Evolutionary conservation across 2,888 invertebrate genomes (phyloP).

Genomic region (Mesopsocus fuscifrons): DNA sequence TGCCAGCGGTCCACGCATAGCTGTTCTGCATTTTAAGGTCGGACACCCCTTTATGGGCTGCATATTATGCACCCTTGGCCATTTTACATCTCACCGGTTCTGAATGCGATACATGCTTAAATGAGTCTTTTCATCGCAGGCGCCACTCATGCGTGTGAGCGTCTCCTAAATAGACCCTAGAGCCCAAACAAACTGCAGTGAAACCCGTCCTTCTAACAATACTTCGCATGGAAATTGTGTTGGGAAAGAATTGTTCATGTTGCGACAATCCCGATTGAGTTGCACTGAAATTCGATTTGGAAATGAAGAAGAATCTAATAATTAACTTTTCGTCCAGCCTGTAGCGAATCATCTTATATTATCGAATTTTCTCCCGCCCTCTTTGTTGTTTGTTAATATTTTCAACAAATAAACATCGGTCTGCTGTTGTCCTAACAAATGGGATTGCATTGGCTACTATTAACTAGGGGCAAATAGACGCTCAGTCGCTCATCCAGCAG

Average conservation of each 20-base stretch:
- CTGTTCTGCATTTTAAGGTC: not conserved
- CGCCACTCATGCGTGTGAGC: slow-evolving; percentile 7
- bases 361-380: slow-evolving; percentile 2
- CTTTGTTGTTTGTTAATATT: not conserved
- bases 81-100: slow-evolving; percentile 4
- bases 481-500: no score
- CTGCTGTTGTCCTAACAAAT: slow-evolving; percentile 6
- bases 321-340: not conserved
- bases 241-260: not conserved
- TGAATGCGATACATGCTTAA: slow-evolving; percentile 9
- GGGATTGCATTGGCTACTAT: no score
- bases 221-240: not conserved
- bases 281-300: not conserved
- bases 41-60: not conserved
- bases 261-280: not conserved
- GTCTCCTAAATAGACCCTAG: not conserved
- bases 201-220: not conserved
- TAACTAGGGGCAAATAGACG: no score
- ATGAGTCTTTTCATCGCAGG: slow-evolving; percentile 3
- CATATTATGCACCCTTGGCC: slow-evolving; percentile 8
- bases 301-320: slow-evolving; percentile 2
- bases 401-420: slow-evolving; percentile 8
- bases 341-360: not conserved
- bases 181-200: not conserved
- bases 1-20: no score